Evolutionary conservation across 1,140 invertebrate genomes (phyloP), one percentile per base, ranked within the genome.

Genomic region (Episyrphus balteatus): DNA sequence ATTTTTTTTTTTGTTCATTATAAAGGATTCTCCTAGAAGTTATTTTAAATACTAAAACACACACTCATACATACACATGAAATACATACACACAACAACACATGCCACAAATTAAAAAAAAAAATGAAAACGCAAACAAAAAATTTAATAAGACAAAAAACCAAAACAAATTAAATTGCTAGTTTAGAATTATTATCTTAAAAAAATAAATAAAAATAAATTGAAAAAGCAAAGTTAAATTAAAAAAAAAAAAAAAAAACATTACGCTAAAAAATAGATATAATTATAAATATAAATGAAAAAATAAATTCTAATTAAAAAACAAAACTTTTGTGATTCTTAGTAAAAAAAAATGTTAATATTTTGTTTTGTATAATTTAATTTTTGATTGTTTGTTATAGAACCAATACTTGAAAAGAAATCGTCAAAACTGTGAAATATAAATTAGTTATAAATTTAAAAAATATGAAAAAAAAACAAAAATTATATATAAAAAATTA

Each of bases 1-100:
- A 86, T 90, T 63, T 92, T 91, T 75, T 93, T 92, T 78, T 92
- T 93, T 76, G 85, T 90, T 56, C 86, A 88, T 73, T 92, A 92
- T 73, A 88, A 87, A 68, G 76, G 75, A 67, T 78, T 78, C 68
- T 77, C 76, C 73, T 78, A 78, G 75, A 55, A 61, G 37, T 42
- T 37, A 26, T 19, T 33, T 37, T 43, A 14, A 46, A 46, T 18
- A 6, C 21, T 26, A 8, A 21, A 14, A 43, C 13, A 42, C 32
- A 37, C 15, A 36, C 19, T 37, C 47, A 38, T 14, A 38, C 44
- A 47, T 44, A 46, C 12, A 26, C 39, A 47, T 39, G 36, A 19
- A 30, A 47, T 48, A 44, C 44, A 47, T 12, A 37, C 26, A n/a
- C 15, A 26, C 21, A 37, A 42, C 34, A 41, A 51, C 19, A 31